These are phyloP conservation scores for Neogobius melanostomus DNA, from an alignment of 2,113 vertebrate genomes.

Conservation along the genomic window DNA sequence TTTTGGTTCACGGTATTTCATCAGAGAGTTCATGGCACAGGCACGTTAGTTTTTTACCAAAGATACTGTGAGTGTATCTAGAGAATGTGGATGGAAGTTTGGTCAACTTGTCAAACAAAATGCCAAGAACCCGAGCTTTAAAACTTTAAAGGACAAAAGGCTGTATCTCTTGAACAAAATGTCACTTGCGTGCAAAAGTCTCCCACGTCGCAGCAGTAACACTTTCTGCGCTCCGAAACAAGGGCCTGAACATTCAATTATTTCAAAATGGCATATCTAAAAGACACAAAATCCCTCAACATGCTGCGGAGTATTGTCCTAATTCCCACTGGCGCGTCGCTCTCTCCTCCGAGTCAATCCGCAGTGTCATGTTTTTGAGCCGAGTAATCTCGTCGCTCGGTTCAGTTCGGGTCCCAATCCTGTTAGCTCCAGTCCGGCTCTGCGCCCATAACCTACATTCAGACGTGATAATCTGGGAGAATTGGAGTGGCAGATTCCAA, in stretches of 20 bases:
- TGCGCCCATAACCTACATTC: constrained; percentile 13
- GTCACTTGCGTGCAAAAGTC: neutral
- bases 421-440: neutral
- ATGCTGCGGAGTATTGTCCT: neutral
- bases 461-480: neutral
- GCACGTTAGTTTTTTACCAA: too few relatives aligned
- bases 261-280: neutral
- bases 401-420: constrained; percentile 1
- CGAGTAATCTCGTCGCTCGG: neutral
- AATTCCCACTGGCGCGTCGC: neutral
- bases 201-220: neutral
- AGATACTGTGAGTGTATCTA: too few relatives aligned
- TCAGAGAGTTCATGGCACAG: too few relatives aligned
- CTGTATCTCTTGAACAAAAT: too few relatives aligned
- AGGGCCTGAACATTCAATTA: neutral
- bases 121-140: too few relatives aligned
- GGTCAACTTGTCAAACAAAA: too few relatives aligned
- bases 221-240: neutral
- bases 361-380: constrained; percentile 1
- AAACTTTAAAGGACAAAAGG: too few relatives aligned
- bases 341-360: neutral
- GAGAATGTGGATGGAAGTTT: too few relatives aligned
- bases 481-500: neutral
- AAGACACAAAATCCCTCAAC: neutral
- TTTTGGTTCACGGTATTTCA: too few relatives aligned